Conservation (phyloP, 2,113 vertebrate genomes). For the Struthidea cinerea region DNA sequence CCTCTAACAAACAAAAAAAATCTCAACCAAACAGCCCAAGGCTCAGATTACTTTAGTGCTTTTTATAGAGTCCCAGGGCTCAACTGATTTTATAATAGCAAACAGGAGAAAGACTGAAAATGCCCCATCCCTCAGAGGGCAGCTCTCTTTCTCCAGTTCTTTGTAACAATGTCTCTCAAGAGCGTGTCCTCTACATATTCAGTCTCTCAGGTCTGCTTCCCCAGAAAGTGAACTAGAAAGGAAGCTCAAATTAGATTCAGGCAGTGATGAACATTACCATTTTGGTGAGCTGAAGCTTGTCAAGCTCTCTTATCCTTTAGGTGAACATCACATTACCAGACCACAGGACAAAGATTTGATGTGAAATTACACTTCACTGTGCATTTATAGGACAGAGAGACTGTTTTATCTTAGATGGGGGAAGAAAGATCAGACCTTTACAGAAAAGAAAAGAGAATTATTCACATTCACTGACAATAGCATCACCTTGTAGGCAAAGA, state of each 20-base stretch:
- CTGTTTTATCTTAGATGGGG: constrained; percentile 3
- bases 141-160: neutral
- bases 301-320: constrained; percentile 25
- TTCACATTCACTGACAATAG: neutral
- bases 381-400: constrained; percentile 46
- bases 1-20: neutral
- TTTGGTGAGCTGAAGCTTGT: constrained; percentile 52
- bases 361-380: constrained; percentile 51
- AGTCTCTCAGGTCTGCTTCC: neutral
- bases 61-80: neutral
- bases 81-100: neutral
- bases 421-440: constrained; percentile 9
- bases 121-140: neutral
- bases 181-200: neutral
- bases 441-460: neutral
- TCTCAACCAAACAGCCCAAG: neutral
- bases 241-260: constrained; percentile 31
- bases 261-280: constrained; percentile 43
- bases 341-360: constrained; percentile 23
- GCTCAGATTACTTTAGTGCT: neutral
- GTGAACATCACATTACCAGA: constrained; percentile 6
- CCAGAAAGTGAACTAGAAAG: neutral
- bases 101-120: neutral
- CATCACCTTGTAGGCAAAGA: neutral
- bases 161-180: neutral